Evolutionary conservation across 2,888 invertebrate species (phyloP), one percentile per base, ranked within the genome.

Genomic region (Osmoderma eremita): DNA sequence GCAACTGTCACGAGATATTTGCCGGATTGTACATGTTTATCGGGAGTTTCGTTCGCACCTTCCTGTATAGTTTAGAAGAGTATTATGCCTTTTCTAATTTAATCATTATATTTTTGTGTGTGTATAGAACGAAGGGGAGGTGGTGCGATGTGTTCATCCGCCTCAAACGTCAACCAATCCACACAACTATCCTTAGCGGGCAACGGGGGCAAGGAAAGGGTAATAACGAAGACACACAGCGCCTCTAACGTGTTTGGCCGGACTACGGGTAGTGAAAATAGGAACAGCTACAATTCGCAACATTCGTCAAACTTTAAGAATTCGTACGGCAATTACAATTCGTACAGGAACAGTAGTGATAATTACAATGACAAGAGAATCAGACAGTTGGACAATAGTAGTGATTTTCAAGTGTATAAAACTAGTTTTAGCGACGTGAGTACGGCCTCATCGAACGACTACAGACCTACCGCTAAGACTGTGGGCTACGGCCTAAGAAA

Each of bases 211-310:
- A 75, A 77, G 17, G 63, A 63, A 6, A 70, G 75, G 39, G 70
- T 75, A 39, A 78, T 81, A 20, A 78, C 77, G 56, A 82, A 82
- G 75, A 82, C 82, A 17, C 79, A 81, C 71, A 82, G 82, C 76
- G 82, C 81, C 58, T 81, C 80, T 24, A 82, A 81, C 69, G 81
- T 82, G 42, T 81, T 79, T 70, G 66, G 77, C 8, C 75, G 79
- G 65, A 75, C 72, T 45, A 66, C 70, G 58, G 70, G 67, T 42
- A 67, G 70, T 56, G 72, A 69, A 49, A 67, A 70, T 56, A 71
- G 78, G 48, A 78, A 78, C 72, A 78, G 78, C 72, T 73, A 78
- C 42, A 75, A 76, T 61, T 75, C 77, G 75, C 78, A 76, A 75
- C 77, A 77, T 73, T 64, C 68, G 45, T 69, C 65, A 51, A 73